Evolutionary conservation across 1,140 invertebrate species (phyloP), one percentile per base, ranked within the genome.

Genomic region (Carposina sasakii): DNA sequence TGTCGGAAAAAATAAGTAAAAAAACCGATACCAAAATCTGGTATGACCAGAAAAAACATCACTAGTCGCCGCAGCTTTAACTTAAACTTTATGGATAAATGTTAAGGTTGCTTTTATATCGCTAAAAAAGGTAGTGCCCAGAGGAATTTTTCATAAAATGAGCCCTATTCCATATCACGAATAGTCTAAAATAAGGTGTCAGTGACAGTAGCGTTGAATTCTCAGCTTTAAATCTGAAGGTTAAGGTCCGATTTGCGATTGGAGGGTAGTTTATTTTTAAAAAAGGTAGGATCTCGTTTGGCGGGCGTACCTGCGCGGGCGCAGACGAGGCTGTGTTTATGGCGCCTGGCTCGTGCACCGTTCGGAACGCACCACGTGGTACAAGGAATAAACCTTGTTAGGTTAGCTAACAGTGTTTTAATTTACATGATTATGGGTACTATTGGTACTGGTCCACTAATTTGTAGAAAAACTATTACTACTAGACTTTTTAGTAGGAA

Each of bases 101-200:
- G 0, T 3, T 40, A 48, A 31, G 26, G 24, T 36, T 36, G 2
- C n/a, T n/a, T n/a, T n/a, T n/a, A n/a, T n/a, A n/a, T n/a, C n/a
- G n/a, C n/a, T n/a, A n/a, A n/a, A n/a, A n/a, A n/a, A n/a, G n/a
- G n/a, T n/a, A n/a, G n/a, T n/a, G n/a, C 48, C 56, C 50, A 45
- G 55, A 57, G 44, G 52, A 50, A 52, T 43, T 44, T 52, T 67
- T 63, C 72, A 67, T 69, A 84, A 84, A 81, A 81, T 73, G 64
- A 81, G 70, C 81, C 81, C 74, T 84, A 84, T 84, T 81, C 75
- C 73, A 76, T 70, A 78, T 73, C 71, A 67, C 70, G 78, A 76
- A 84, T 78, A 81, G 81, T 66, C 54, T 63, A 81, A 78, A 81
- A 73, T 81, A 73, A 81, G 73, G 76, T 78, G 56, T 56, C 20